Evolutionary conservation across 2,888 invertebrate genomes (phyloP).

Genomic region (Gastrophysa polygoni): DNA sequence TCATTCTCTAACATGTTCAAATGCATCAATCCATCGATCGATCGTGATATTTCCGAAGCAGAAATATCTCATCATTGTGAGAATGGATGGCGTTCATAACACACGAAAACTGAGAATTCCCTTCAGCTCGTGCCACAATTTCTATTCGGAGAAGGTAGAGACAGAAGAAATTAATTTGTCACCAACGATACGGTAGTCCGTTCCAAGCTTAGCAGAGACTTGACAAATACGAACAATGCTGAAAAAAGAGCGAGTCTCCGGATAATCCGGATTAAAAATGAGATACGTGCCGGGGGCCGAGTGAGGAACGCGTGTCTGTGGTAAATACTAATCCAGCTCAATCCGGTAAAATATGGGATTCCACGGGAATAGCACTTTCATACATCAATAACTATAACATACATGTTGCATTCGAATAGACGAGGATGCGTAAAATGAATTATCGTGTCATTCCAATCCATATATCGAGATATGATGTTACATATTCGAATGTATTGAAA

Average conservation of each 20-base stretch:
- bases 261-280: constrained; percentile 59
- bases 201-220: constrained; percentile 11
- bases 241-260: constrained; percentile 45
- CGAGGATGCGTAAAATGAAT: no score
- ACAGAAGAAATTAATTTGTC: constrained; percentile 14
- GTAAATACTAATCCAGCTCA: constrained; percentile 34
- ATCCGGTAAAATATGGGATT: constrained; percentile 35
- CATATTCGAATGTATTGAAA: no score
- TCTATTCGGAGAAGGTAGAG: background rate
- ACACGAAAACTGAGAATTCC: background rate
- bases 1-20: no score
- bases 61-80: no score
- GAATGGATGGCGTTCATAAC: background rate
- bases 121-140: background rate
- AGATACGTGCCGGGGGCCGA: constrained; percentile 50
- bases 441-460: no score
- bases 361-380: constrained; percentile 43
- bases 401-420: no score
- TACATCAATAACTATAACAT: constrained; percentile 53
- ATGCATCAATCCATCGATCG: no score
- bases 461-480: no score
- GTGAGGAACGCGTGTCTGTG: constrained; percentile 32
- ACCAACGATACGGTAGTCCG: constrained; percentile 9
- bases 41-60: no score
- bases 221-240: constrained; percentile 13